These are phyloP conservation scores for Argentina silus DNA, from an alignment of 2,797 vertebrate genomes.

Conservation along the genomic window DNA sequence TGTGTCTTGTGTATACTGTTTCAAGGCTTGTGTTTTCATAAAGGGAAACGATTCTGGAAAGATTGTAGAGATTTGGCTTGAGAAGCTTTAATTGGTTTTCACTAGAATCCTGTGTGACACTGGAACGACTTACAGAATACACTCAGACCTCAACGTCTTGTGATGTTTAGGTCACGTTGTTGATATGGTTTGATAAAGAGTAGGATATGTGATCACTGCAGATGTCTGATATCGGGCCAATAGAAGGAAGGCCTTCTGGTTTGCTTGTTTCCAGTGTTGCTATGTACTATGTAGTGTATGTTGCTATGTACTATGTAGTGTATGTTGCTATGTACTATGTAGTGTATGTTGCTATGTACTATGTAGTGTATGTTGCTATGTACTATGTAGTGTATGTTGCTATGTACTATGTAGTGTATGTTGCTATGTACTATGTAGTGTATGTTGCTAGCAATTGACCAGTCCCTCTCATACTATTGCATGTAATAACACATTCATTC, in stretches of 20 bases:
- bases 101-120: slow-evolving; percentile 6
- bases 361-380: background rate
- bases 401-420: no score
- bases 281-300: background rate
- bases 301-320: background rate
- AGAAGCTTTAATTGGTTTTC: slow-evolving; percentile 33
- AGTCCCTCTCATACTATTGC: background rate
- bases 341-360: background rate
- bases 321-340: background rate
- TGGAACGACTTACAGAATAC: background rate
- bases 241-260: no score
- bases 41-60: slow-evolving; percentile 41
- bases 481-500: background rate
- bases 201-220: no score
- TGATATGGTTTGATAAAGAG: no score
- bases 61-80: slow-evolving; percentile 27
- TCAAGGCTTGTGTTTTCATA: slow-evolving; percentile 31
- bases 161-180: no score
- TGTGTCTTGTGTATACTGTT: slow-evolving; percentile 23
- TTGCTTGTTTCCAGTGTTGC: no score
- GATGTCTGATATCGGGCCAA: no score
- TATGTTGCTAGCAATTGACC: background rate
- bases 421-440: background rate
- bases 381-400: background rate
- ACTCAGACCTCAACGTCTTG: no score